phyloP scores from a whole-genome alignment of 2,888 invertebrate species.

The Oscheius onirici region DNA sequence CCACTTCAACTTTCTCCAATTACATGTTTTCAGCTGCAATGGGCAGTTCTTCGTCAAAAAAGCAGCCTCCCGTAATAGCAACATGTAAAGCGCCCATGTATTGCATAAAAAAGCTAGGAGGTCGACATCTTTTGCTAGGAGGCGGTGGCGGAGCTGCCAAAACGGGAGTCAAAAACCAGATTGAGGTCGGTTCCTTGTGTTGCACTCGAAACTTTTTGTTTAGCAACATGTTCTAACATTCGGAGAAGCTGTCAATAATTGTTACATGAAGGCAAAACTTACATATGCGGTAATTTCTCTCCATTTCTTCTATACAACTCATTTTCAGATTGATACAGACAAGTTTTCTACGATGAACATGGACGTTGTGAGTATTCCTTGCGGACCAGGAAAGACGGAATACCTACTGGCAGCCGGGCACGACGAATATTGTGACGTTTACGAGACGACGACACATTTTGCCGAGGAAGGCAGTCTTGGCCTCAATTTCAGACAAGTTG shows the following conservation, averaged over 20 bases:
- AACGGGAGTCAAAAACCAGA: slow-evolving; percentile 95
- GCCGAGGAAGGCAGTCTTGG: slow-evolving; percentile 33
- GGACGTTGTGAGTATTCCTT: slow-evolving; percentile 54
- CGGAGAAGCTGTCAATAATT: slow-evolving; percentile 1
- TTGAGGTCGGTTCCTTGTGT: slow-evolving; percentile 76
- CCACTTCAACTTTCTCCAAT: too few species aligned
- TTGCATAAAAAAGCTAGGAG: slow-evolving; percentile 60
- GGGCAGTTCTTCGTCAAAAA: slow-evolving; percentile 1
- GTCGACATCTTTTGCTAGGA: slow-evolving; percentile 83
- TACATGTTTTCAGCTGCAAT: too few species aligned
- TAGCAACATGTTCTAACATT: slow-evolving; percentile 4
- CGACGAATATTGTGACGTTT: slow-evolving; percentile 61
- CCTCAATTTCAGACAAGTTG: slow-evolving; percentile 40
- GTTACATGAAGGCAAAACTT: slow-evolving; percentile 1
- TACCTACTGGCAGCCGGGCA: slow-evolving; percentile 68
- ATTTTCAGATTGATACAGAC: slow-evolving; percentile 57
- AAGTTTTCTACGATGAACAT: slow-evolving; percentile 68
- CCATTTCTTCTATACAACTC: background rate
- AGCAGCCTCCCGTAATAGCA: slow-evolving; percentile 49
- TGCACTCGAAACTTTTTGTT: background rate
- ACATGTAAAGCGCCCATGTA: slow-evolving; percentile 59
- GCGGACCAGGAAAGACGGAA: slow-evolving; percentile 39
- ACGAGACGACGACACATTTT: slow-evolving; percentile 57
- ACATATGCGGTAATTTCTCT: background rate
- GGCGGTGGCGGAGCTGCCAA: slow-evolving; percentile 97